Conservation (phyloP, 35 echinoderm and acorn worm species). For the Hemicentrotus pulcherrimus region DNA sequence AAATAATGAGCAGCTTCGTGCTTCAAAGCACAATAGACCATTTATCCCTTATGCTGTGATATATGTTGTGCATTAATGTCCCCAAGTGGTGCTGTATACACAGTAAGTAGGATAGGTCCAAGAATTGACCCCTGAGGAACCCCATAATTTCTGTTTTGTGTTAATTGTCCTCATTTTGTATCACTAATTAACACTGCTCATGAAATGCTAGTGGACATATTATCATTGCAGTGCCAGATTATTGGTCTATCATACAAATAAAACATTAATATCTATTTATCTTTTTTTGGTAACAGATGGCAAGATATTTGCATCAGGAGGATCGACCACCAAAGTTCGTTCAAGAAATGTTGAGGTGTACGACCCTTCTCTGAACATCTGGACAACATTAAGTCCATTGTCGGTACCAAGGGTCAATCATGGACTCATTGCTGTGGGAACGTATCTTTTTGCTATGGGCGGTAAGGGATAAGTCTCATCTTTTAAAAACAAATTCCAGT, state of each 20-base stretch:
- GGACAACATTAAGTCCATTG: slow-evolving; percentile 22
- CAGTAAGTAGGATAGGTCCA: not conserved
- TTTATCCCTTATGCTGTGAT: not conserved
- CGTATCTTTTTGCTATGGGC: slow-evolving; percentile 28
- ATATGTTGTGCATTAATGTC: not conserved
- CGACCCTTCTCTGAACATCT: slow-evolving; percentile 35
- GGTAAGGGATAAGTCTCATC: not conserved
- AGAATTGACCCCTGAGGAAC: not conserved
- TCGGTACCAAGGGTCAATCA: slow-evolving; percentile 27
- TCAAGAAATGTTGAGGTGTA: slow-evolving; percentile 41
- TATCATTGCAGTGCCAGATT: not conserved
- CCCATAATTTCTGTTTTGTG: not conserved
- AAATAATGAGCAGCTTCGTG: not conserved
- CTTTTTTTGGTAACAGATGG: not conserved
- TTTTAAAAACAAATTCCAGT: not conserved
- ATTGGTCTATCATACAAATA: not conserved
- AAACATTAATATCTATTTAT: not conserved
- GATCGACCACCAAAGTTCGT: slow-evolving; percentile 9
- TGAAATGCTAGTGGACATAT: not conserved
- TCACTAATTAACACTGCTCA: not conserved
- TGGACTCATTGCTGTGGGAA: slow-evolving; percentile 13
- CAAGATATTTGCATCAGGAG: slow-evolving; percentile 15
- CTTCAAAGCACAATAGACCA: not conserved
- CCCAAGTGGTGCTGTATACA: not conserved
- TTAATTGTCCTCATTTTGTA: not conserved